Evolutionary conservation across 1,140 invertebrate genomes (phyloP), one percentile per base, ranked within the genome.

Genomic region (Nylanderia fulva): DNA sequence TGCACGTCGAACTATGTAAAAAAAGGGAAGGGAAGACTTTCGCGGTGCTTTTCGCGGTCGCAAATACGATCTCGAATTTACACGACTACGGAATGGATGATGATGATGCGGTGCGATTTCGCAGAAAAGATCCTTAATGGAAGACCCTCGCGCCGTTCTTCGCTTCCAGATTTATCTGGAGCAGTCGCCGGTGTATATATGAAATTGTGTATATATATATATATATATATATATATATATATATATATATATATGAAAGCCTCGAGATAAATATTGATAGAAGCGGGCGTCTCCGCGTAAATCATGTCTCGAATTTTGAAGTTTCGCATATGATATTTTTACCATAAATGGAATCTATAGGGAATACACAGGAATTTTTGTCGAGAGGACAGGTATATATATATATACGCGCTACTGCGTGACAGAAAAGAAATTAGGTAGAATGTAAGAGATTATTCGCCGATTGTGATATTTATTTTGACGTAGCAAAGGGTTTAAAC

Each of bases 181-280:
- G 8, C 33, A 68, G 45, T 45, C 21, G 45, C 61, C 45, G 45
- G 39, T 68, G 66, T 48, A 48, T 48, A n/a, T n/a, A n/a, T n/a
- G n/a, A n/a, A n/a, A n/a, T n/a, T n/a, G n/a, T n/a, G n/a, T n/a
- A n/a, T n/a, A n/a, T n/a, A n/a, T n/a, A n/a, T n/a, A n/a, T n/a
- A n/a, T n/a, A n/a, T n/a, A n/a, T n/a, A n/a, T n/a, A n/a, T n/a
- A n/a, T n/a, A n/a, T n/a, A n/a, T n/a, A n/a, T n/a, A n/a, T n/a
- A n/a, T n/a, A 42, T 42, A 42, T 11, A 9, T 42, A 11, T 8
- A 9, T 8, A 29, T n/a, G 24, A 24, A 58, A 69, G 39, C 36
- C 15, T 21, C 18, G 18, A 9, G 18, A 82, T 82, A 82, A 82
- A 82, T 82, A 82, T 82, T 82, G 36, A 58, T 58, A 71, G 77